Percentiles rank a stretch among this genome's conserved stretches.
phyloP scores from a whole-genome alignment of 1,140 invertebrate species.

The Triops longicaudatus region DNA sequence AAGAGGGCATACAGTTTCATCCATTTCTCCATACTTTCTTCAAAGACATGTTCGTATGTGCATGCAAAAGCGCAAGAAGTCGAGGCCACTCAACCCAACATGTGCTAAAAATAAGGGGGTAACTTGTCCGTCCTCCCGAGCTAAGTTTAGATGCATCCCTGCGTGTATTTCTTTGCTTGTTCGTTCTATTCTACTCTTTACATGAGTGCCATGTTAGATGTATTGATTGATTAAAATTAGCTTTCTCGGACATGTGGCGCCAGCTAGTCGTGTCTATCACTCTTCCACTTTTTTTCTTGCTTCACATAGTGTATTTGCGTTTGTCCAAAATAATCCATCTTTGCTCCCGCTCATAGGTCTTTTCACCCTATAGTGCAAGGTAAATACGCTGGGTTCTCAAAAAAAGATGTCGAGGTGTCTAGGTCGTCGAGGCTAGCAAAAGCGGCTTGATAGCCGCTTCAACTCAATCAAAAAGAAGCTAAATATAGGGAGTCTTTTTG shows the following conservation, averaged over 20 bases:
- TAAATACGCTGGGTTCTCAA: not conserved
- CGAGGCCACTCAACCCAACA: conserved; percentile 13
- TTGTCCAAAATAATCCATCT: not conserved
- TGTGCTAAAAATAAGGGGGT: conserved; percentile 15
- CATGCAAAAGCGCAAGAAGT: conserved; percentile 15
- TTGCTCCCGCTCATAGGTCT: too few species aligned
- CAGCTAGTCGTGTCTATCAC: not conserved
- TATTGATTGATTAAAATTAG: not conserved
- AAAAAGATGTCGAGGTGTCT: not conserved
- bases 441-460: not conserved
- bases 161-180: not conserved
- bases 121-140: conserved; percentile 1
- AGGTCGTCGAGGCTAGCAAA: not conserved
- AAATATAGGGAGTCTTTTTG: conserved; percentile 8
- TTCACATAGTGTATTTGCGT: not conserved
- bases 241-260: not conserved
- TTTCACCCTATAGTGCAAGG: too few species aligned
- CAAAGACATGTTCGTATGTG: not conserved
- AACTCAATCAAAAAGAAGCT: conserved; percentile 2
- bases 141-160: conserved; percentile 7
- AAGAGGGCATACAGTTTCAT: conserved; percentile 4
- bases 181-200: not conserved
- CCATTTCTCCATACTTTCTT: not conserved
- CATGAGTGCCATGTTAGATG: not conserved
- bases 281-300: not conserved